Base-by-base conservation (phyloP, 2,888 invertebrate genomes). In the Schrankia costaestrigalis region DNA sequence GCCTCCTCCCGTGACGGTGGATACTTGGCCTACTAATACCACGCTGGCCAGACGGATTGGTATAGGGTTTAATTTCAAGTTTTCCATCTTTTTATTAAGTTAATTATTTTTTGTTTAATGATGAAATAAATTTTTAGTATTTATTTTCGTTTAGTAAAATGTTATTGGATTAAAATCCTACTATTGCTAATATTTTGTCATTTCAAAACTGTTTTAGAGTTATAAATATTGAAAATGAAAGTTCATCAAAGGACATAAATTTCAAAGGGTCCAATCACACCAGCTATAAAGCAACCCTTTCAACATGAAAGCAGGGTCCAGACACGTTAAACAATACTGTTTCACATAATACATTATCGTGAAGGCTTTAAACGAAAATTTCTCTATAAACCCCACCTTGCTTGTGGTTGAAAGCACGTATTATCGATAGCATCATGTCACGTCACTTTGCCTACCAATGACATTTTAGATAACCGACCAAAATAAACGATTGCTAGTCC, bases 381-480 rank as follows among this genome's bases (percentile, higher is more conserved):
- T 41, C 58, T 63, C 54, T 55, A 58, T 62, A 63, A 57, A 55
- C 59, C 57, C 31, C 38, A 41, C 41, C 46, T 46, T 48, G 50
- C 53, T 50, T 61, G 63, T 47, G 60, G 65, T 57, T 64, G 64
- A 68, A 71, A 68, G 63, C 60, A 66, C 64, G 63, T 66, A 71
- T 71, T 77, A 76, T 75, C 80, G 83, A 82, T 81, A 81, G 64
- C 71, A 81, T 80, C 80, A 59, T 52, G 58, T 47, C 56, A 59
- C 63, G 53, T 62, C 70, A 63, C 67, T 69, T 60, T 60, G 37
- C 51, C 44, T 52, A 54, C 51, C 42, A 41, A 40, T 23, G 46
- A 21, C 19, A 26, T 30, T 26, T 11, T 17, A 8, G 8, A 21
- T 12, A 11, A 2, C 0, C n/a, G 23, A 31, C 15, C 4, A 7